phyloP scores from a whole-genome alignment of 2,888 invertebrate species.

The Gortyna flavago region DNA sequence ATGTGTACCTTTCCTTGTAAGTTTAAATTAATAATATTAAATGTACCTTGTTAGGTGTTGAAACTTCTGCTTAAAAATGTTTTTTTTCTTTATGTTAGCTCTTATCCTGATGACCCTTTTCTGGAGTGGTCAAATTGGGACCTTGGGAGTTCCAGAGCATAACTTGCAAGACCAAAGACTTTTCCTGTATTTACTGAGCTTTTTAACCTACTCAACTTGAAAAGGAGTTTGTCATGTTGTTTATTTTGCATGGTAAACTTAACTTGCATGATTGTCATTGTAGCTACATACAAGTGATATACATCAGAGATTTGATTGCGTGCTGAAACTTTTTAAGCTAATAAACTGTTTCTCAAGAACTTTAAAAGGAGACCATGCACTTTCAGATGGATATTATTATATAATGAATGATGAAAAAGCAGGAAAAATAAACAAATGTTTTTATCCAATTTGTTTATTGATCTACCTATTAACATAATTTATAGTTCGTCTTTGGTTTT shows the following conservation, averaged over 20 bases:
- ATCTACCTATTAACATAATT: conserved; percentile 70
- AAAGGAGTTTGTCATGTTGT: neutral
- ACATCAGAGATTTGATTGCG: neutral
- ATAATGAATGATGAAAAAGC: neutral
- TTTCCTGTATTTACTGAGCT: neutral
- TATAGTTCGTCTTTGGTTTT: conserved; percentile 83
- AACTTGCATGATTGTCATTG: conserved; percentile 6
- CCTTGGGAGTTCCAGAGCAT: neutral
- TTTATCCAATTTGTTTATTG: conserved; percentile 70
- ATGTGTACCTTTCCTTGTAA: conserved; percentile 53
- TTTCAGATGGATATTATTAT: neutral
- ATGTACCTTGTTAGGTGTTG: conserved; percentile 49
- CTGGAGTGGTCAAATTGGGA: neutral
- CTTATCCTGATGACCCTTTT: neutral
- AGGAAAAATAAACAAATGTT: conserved; percentile 29
- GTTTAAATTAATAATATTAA: conserved; percentile 54
- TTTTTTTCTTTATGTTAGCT: conserved; percentile 11
- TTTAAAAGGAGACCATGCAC: neutral
- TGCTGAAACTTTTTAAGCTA: neutral
- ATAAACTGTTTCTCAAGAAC: neutral
- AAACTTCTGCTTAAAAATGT: conserved; percentile 37
- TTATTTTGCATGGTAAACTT: conserved; percentile 9
- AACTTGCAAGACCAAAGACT: neutral
- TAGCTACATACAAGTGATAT: neutral
- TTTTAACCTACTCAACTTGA: neutral